Percentiles rank a stretch among this genome's conserved stretches.
Evolutionary conservation across 2,797 vertebrate species (phyloP).

Genomic region (Cirrhinus mrigala): DNA sequence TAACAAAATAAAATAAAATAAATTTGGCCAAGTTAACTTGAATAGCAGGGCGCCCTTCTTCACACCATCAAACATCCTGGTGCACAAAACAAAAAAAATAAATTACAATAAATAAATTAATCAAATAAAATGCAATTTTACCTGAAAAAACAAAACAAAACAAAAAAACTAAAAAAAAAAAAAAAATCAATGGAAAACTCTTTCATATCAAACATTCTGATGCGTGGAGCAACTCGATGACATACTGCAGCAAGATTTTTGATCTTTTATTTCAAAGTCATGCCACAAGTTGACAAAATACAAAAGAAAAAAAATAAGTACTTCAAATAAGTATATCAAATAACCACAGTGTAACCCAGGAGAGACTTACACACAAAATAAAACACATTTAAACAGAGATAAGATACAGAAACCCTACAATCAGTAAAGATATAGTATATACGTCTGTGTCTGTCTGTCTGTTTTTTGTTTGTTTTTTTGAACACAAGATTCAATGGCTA

Average conservation of each 20-base stretch:
- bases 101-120: too few relatives aligned
- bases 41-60: too few relatives aligned
- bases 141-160: too few relatives aligned
- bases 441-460: background rate
- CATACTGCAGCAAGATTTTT: slow-evolving; percentile 54
- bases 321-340: slow-evolving; percentile 77
- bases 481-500: slow-evolving; percentile 70
- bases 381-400: slow-evolving; percentile 58
- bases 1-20: too few relatives aligned
- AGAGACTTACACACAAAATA: slow-evolving; percentile 65
- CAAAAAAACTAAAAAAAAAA: background rate
- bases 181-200: too few relatives aligned
- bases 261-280: slow-evolving; percentile 85
- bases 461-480: slow-evolving; percentile 60
- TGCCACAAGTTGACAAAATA: slow-evolving; percentile 88
- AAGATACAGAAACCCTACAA: slow-evolving; percentile 70
- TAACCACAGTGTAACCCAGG: slow-evolving; percentile 84
- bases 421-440: slow-evolving; percentile 63
- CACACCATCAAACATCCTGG: too few relatives aligned
- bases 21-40: too few relatives aligned
- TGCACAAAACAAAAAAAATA: too few relatives aligned
- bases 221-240: background rate
- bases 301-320: slow-evolving; percentile 76
- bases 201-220: background rate
- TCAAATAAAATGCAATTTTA: too few relatives aligned